Base-by-base conservation (phyloP, 2,113 vertebrate genomes). In the Brachyhypopomus occidentalis region DNA sequence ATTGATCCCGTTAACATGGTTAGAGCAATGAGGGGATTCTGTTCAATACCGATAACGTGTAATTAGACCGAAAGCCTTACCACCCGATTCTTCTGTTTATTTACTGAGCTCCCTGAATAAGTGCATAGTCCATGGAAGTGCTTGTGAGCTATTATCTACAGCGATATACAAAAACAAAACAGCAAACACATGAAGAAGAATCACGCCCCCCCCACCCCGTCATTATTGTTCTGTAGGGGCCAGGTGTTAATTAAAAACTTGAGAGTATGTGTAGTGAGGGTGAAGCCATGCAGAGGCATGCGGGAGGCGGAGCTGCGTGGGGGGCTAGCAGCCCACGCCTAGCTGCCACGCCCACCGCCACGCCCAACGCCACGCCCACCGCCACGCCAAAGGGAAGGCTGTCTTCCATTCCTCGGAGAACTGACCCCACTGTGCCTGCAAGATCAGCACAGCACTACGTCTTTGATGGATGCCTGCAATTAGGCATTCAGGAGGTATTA, bases 1-100 rank as follows among this genome's bases (percentile, higher is more conserved):
- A 91, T 91, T 91, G 91, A 91, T 93, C 91, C 88, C 58, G 86
- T 83, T 86, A 88, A 89, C 90, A 89, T 89, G 90, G 90, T 86
- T 87, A 88, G 91, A 86, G 87, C 87, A 83, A 8, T 14, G 12
- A 84, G 86, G 86, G 75, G 85, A 88, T 82, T 71, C 62, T 78
- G 16, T 84, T 87, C 83, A 89, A 90, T 89, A 83, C 87, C 52
- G 82, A 88, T 77, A 82, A 70, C 34, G 86, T 75, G 66, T 83
- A 82, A 84, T 84, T 84, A 82, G 83, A 85, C 83, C 36, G 8
- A 34, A 79, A 83, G 45, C 77, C 27, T 1, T 22, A 77, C 45
- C 45, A 77, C 56, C 36, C n/a, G 27, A 23, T 38, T 74, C 36
- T 71, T 64, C 38, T 45, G 55, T 56, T 69, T 67, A 70, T 81